These are phyloP conservation scores for Karalla daura DNA, from an alignment of 2,797 vertebrate species.

Conservation along the genomic window DNA sequence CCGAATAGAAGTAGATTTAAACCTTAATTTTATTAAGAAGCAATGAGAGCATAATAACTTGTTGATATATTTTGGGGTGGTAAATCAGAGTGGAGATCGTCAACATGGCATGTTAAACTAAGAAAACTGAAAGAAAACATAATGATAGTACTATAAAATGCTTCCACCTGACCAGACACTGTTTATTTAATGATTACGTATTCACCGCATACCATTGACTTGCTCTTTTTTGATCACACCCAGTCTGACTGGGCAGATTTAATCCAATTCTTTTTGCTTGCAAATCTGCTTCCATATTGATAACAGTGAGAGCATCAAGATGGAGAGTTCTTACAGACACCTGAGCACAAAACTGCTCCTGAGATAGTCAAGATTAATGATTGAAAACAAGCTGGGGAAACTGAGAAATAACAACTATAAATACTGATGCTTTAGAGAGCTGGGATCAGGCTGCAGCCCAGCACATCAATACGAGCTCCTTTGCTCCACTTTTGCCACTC, in stretches of 20 bases:
- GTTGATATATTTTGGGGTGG: too few species aligned
- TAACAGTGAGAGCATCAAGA: constrained; percentile 15
- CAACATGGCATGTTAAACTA: too few species aligned
- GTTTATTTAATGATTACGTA: background rate
- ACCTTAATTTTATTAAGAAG: too few species aligned
- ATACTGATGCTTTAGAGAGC: constrained; percentile 39
- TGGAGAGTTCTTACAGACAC: constrained; percentile 29
- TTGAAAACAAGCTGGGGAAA: constrained; percentile 48
- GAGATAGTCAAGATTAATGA: constrained; percentile 44
- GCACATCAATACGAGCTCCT: constrained; percentile 30
- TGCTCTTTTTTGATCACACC: constrained; percentile 8
- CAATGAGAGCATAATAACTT: too few species aligned
- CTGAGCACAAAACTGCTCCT: constrained; percentile 27
- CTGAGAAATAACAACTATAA: constrained; percentile 50
- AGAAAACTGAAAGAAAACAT: too few species aligned
- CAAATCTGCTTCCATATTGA: constrained; percentile 19
- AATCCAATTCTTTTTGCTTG: background rate
- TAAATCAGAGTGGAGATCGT: too few species aligned
- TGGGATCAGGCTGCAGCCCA: constrained; percentile 23
- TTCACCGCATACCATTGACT: background rate
- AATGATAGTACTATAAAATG: background rate
- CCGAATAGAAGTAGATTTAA: too few species aligned
- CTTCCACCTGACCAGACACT: background rate
- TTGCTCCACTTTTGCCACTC: constrained; percentile 6
- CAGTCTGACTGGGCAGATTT: constrained; percentile 1